Evolutionary conservation across 2,113 vertebrate species (phyloP).

Genomic region (Misgurnus anguillicaudatus): DNA sequence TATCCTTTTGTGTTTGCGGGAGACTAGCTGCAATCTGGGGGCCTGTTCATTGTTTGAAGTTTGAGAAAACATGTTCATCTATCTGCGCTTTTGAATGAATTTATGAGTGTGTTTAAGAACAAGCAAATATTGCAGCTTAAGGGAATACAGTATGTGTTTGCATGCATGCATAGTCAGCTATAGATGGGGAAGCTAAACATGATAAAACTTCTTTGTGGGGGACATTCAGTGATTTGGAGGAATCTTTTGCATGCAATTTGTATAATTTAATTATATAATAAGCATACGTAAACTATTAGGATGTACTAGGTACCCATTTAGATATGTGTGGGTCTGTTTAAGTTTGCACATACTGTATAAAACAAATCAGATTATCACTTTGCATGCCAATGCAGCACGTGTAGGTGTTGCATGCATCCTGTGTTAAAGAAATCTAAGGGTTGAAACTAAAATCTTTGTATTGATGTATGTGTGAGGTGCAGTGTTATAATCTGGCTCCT

Average conservation of each 20-base stretch:
- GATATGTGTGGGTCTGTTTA: too few species aligned
- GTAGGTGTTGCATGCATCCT: constrained; percentile 20
- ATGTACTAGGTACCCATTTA: too few species aligned
- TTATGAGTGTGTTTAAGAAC: constrained; percentile 15
- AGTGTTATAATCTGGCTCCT: constrained; percentile 83
- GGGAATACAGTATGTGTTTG: constrained; percentile 10
- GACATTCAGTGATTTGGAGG: neutral
- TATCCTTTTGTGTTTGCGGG: constrained; percentile 51
- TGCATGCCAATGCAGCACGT: neutral
- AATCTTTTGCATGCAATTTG: neutral
- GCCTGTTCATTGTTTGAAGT: constrained; percentile 31
- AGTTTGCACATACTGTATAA: too few species aligned
- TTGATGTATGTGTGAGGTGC: constrained; percentile 51
- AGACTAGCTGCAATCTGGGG: constrained; percentile 62
- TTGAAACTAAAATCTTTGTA: constrained; percentile 14
- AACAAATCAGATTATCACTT: neutral
- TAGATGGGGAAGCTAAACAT: neutral
- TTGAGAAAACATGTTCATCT: constrained; percentile 47
- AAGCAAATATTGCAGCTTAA: constrained; percentile 1
- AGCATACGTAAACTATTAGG: neutral
- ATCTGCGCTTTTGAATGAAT: constrained; percentile 34
- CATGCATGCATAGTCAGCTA: neutral
- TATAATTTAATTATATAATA: neutral
- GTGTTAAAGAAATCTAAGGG: constrained; percentile 19
- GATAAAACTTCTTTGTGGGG: neutral